A percentile compares a stretch with the other conserved stretches of the same genome.
Conservation (phyloP, 2,113 vertebrate genomes). For the Calidris pygmaea region DNA sequence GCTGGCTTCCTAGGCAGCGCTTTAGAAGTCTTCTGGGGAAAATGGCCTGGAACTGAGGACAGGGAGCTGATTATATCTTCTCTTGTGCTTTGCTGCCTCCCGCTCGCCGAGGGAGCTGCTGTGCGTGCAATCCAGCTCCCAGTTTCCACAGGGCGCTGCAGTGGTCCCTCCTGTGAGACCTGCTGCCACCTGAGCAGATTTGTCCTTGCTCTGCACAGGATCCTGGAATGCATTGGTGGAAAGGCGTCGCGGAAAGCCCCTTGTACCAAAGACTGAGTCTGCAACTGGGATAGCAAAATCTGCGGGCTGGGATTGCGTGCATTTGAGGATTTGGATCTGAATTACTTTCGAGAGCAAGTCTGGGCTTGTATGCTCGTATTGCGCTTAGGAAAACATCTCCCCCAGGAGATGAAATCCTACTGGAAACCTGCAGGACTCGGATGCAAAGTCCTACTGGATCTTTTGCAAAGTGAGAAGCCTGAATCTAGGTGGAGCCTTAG, state of each 20-base stretch:
- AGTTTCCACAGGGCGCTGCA: background rate
- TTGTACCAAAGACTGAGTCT: background rate
- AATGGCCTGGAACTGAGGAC: background rate
- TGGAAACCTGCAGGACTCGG: background rate
- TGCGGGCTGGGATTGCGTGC: background rate
- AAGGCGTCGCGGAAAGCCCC: background rate
- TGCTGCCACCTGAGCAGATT: background rate
- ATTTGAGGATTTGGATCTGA: background rate
- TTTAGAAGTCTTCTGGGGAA: background rate
- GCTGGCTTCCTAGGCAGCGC: background rate
- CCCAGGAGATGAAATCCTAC: background rate
- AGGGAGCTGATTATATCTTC: background rate
- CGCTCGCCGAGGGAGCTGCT: background rate
- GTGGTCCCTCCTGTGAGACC: background rate
- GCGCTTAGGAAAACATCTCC: background rate
- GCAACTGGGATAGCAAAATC: background rate
- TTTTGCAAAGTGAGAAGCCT: background rate
- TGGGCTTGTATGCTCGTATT: fast-evolving
- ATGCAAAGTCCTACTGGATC: background rate
- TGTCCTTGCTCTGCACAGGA: background rate
- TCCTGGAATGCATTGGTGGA: background rate
- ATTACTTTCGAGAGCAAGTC: background rate
- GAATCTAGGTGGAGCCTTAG: background rate
- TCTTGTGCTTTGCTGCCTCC: background rate
- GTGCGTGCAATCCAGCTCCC: background rate